A percentile compares a stretch with the other conserved stretches of the same genome.
phyloP scores from a whole-genome alignment of 2,888 invertebrate genomes.

The Tyria jacobaeae region DNA sequence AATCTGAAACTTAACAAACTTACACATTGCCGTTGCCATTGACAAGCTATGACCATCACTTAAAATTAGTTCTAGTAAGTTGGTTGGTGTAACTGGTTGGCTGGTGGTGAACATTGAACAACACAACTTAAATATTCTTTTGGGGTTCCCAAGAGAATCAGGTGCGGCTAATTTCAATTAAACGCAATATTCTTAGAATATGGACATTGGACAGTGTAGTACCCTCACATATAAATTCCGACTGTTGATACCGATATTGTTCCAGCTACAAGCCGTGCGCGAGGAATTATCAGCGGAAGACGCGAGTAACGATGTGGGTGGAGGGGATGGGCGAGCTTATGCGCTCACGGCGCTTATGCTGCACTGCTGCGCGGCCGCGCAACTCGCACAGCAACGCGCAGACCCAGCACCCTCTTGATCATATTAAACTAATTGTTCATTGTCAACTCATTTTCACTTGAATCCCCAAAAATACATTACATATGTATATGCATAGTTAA shows the following conservation, averaged over 20 bases:
- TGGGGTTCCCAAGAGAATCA: too few relatives aligned
- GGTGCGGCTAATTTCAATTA: too few relatives aligned
- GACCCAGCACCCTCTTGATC: slow-evolving; percentile 68
- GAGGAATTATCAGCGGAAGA: slow-evolving; percentile 78
- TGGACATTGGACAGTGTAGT: background rate
- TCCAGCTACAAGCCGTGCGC: slow-evolving; percentile 77
- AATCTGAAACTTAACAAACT: too few relatives aligned
- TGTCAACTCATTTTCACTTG: slow-evolving; percentile 52
- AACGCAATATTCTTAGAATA: too few relatives aligned
- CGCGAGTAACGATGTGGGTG: slow-evolving; percentile 55
- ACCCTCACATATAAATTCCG: background rate
- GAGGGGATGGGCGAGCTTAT: slow-evolving; percentile 92
- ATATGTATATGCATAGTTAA: too few relatives aligned
- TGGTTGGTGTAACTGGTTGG: too few relatives aligned
- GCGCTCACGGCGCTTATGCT: slow-evolving; percentile 97
- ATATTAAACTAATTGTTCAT: slow-evolving; percentile 66
- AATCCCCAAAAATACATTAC: background rate
- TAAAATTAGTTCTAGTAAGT: too few relatives aligned
- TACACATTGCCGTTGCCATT: too few relatives aligned
- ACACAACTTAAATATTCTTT: too few relatives aligned
- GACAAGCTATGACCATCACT: too few relatives aligned
- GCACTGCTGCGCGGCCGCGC: slow-evolving; percentile 97
- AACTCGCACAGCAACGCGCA: slow-evolving; percentile 87
- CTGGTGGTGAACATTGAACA: too few relatives aligned
- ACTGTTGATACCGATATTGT: background rate